Evolutionary conservation across 2,113 vertebrate genomes (phyloP).

Genomic region (Lepisosteus oculatus): DNA sequence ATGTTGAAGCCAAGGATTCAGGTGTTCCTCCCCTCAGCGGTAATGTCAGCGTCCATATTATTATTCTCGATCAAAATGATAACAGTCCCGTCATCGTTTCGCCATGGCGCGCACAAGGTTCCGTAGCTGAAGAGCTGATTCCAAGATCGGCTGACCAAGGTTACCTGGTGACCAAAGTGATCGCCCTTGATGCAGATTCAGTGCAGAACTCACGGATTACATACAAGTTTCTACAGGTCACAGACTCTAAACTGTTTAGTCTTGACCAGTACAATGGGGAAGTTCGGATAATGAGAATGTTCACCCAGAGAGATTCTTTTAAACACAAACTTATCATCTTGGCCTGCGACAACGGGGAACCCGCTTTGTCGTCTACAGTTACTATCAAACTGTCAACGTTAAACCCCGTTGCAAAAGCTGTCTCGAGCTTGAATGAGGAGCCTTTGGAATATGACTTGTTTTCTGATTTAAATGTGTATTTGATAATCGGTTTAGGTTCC

Average conservation of each 20-base stretch:
- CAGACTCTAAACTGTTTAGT: slow-evolving; percentile 70
- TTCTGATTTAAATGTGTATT: slow-evolving; percentile 60
- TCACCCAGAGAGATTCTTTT: slow-evolving; percentile 67
- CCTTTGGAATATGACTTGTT: slow-evolving; percentile 64
- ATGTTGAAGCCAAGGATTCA: slow-evolving; percentile 68
- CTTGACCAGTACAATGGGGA: slow-evolving; percentile 66
- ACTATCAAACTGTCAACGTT: slow-evolving; percentile 74
- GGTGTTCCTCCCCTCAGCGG: slow-evolving; percentile 47
- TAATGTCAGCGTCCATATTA: background rate
- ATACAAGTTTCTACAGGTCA: slow-evolving; percentile 71
- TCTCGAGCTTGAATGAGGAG: slow-evolving; percentile 72
- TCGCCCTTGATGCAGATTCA: slow-evolving; percentile 63
- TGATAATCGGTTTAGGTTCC: slow-evolving; percentile 65
- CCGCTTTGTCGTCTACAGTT: slow-evolving; percentile 75
- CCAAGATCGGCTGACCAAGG: slow-evolving; percentile 59
- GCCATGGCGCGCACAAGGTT: background rate
- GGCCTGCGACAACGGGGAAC: slow-evolving; percentile 70
- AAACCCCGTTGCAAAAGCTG: slow-evolving; percentile 73
- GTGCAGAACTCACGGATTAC: slow-evolving; percentile 70
- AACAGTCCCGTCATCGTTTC: slow-evolving; percentile 9
- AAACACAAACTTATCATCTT: slow-evolving; percentile 66
- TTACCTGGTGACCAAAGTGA: slow-evolving; percentile 57
- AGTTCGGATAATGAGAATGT: slow-evolving; percentile 70
- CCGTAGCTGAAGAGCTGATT: slow-evolving; percentile 39
- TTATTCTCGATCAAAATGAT: slow-evolving; percentile 15